A percentile compares a stretch with the other conserved stretches of the same genome.
phyloP scores from a whole-genome alignment of 2,113 vertebrate species.

The Pluvialis apricaria region DNA sequence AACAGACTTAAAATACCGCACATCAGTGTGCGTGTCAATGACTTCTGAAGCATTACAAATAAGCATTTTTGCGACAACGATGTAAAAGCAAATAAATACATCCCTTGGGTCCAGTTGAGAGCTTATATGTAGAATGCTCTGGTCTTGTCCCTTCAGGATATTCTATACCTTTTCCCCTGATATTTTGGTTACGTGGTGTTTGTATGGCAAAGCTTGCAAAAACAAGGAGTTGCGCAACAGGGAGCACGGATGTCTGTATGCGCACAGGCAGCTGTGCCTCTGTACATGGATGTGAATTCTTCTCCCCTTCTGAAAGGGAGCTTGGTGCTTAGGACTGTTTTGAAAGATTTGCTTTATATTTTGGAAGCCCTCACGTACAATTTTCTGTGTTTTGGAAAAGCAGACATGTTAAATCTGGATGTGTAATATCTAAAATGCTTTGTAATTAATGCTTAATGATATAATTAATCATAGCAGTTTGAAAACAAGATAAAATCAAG shows the following conservation, averaged over 20 bases:
- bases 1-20: neutral
- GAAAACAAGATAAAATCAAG: slow-evolving; percentile 22
- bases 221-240: neutral
- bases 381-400: neutral
- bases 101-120: neutral
- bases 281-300: accelerated
- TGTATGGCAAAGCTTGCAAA: neutral
- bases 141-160: neutral
- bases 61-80: neutral
- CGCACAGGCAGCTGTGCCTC: neutral
- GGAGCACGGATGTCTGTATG: accelerated
- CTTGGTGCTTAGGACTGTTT: neutral
- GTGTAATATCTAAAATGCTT: neutral
- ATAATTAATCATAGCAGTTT: neutral
- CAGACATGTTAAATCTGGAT: neutral
- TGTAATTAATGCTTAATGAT: neutral
- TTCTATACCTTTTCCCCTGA: neutral
- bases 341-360: neutral
- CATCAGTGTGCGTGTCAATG: neutral
- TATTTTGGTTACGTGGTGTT: neutral
- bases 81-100: neutral
- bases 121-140: neutral
- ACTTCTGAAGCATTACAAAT: neutral
- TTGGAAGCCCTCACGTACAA: neutral
- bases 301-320: neutral